Evolutionary conservation across 2,888 invertebrate species (phyloP).

Genomic region (Alentia gelatinosa): DNA sequence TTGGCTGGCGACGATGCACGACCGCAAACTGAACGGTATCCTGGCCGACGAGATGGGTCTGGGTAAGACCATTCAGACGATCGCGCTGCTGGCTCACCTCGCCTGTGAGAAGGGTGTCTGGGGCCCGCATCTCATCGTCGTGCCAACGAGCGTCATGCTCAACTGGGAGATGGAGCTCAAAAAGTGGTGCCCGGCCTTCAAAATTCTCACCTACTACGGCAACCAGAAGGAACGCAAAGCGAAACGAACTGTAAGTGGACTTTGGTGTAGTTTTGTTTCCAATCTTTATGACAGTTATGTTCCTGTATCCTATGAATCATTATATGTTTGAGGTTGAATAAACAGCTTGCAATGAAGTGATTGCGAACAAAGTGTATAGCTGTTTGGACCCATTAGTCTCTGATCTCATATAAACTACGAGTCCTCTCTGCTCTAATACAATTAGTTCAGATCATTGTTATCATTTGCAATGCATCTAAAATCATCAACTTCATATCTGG

Average conservation of each 20-base stretch:
- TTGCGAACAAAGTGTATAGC: too few relatives aligned
- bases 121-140: slow-evolving; percentile 99
- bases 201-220: slow-evolving; percentile 99
- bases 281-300: too few relatives aligned
- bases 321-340: too few relatives aligned
- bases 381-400: too few relatives aligned
- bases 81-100: slow-evolving; percentile 95
- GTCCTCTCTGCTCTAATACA: too few relatives aligned
- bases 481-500: too few relatives aligned
- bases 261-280: too few relatives aligned
- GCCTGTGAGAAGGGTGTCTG: slow-evolving; percentile 87
- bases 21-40: slow-evolving; percentile 94
- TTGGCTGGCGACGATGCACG: slow-evolving; percentile 93
- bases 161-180: slow-evolving; percentile 99
- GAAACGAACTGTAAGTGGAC: slow-evolving; percentile 80
- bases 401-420: too few relatives aligned
- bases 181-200: slow-evolving; percentile 99
- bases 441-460: too few relatives aligned
- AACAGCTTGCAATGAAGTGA: too few relatives aligned
- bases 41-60: slow-evolving; percentile 99
- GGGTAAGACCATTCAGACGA: slow-evolving; percentile 97
- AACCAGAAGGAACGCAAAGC: slow-evolving; percentile 92
- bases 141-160: slow-evolving; percentile 99
- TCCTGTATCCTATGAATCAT: too few relatives aligned
- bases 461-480: too few relatives aligned